Evolutionary conservation across 2,797 vertebrate genomes (phyloP).

Genomic region (Halcyon leucocephala): DNA sequence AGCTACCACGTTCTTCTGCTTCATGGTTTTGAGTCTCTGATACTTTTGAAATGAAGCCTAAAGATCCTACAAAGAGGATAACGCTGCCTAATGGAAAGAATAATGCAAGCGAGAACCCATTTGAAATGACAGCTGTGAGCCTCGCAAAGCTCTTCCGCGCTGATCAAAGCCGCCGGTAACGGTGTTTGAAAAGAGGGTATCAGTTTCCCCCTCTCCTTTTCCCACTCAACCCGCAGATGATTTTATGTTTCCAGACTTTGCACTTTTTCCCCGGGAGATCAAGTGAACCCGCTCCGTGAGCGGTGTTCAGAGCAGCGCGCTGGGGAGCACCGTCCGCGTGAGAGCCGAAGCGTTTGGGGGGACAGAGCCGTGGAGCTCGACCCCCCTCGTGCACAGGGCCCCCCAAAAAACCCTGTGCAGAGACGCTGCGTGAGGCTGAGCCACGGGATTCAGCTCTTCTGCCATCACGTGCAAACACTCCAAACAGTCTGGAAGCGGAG

Average conservation of each 20-base stretch:
- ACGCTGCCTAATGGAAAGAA: constrained; percentile 51
- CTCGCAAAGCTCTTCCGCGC: not conserved
- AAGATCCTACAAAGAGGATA: constrained; percentile 51
- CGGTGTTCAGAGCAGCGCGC: fast-evolving
- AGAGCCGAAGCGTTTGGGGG: fast-evolving
- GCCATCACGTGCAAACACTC: fast-evolving
- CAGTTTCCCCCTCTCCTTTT: not conserved
- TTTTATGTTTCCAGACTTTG: not conserved
- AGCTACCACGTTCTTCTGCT: constrained; percentile 37
- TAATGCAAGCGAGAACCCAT: constrained; percentile 48
- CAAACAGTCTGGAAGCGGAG: fast-evolving
- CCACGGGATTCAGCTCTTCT: fast-evolving
- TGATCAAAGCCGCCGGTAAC: constrained; percentile 38
- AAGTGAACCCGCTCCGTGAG: not conserved
- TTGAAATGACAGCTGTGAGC: constrained; percentile 57
- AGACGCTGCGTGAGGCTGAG: not conserved
- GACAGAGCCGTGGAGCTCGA: fast-evolving
- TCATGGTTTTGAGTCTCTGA: constrained; percentile 54
- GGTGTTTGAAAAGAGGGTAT: not conserved
- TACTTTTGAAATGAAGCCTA: constrained; percentile 57
- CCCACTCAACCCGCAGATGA: not conserved
- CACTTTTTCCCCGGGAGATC: not conserved
- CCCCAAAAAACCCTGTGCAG: fast-evolving
- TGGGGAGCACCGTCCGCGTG: not conserved
- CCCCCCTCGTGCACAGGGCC: not conserved